Percentiles rank a stretch among this genome's conserved stretches.
These are phyloP conservation scores for Rhagophthalmus giganteus DNA, from an alignment of 2,888 invertebrate genomes.

Conservation along the genomic window DNA sequence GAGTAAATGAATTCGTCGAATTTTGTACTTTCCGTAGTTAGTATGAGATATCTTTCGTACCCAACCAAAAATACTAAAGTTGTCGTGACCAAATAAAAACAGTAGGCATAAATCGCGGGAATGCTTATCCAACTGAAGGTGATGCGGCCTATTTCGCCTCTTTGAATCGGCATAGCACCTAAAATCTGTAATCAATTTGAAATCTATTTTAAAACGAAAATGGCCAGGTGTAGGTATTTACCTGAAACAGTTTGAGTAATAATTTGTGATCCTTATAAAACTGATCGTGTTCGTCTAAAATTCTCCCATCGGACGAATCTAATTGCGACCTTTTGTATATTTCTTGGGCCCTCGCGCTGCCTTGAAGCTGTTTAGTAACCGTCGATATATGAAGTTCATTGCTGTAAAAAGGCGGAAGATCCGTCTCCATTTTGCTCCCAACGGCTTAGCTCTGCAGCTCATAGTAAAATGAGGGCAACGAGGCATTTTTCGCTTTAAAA, in stretches of 20 bases:
- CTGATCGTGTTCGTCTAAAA: constrained; percentile 65
- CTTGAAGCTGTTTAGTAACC: constrained; percentile 27
- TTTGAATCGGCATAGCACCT: constrained; percentile 66
- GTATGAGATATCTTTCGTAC: constrained; percentile 63
- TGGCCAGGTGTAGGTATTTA: constrained; percentile 31
- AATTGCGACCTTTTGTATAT: constrained; percentile 56
- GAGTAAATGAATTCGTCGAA: constrained; percentile 74
- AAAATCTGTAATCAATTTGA: constrained; percentile 54
- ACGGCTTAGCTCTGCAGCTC: background rate
- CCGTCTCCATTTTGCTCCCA: constrained; percentile 11
- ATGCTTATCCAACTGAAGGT: constrained; percentile 67
- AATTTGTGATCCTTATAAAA: constrained; percentile 71
- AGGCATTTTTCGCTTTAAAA: too few species aligned
- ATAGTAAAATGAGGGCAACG: background rate
- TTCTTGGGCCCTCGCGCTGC: constrained; percentile 48
- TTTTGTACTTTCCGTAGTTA: constrained; percentile 62
- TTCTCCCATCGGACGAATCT: constrained; percentile 62
- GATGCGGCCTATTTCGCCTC: constrained; percentile 56
- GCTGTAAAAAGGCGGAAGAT: constrained; percentile 16
- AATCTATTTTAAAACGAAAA: background rate
- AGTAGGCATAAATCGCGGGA: constrained; percentile 67
- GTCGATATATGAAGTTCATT: constrained; percentile 17
- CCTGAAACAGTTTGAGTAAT: constrained; percentile 63
- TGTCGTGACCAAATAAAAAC: constrained; percentile 64
- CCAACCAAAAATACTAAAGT: constrained; percentile 64